phyloP scores from a whole-genome alignment of 2,888 invertebrate genomes.

The Cephus spinipes region DNA sequence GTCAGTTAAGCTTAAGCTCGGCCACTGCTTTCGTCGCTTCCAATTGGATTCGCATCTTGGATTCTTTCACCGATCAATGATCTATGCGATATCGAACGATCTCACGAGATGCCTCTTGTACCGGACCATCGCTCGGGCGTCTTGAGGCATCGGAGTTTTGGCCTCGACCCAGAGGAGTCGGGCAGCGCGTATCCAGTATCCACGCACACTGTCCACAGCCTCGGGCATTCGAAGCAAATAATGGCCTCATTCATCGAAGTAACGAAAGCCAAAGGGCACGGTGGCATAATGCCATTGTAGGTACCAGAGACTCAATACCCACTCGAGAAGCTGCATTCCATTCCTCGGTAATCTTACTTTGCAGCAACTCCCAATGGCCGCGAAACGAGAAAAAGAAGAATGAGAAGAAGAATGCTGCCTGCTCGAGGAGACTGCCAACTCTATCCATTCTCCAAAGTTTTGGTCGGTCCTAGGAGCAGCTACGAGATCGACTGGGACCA shows the following conservation, averaged over 20 bases:
- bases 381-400: neutral
- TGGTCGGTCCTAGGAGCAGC: neutral
- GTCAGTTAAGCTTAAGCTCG: neutral
- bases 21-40: neutral
- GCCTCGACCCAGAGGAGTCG: neutral
- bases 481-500: neutral
- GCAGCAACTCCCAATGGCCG: neutral
- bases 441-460: neutral
- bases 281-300: constrained; percentile 48
- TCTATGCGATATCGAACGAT: neutral
- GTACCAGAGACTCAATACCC: constrained; percentile 42
- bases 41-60: neutral
- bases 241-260: constrained; percentile 49
- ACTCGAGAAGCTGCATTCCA: constrained; percentile 45
- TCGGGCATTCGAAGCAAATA: constrained; percentile 49
- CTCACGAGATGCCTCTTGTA: neutral
- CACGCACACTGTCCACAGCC: constrained; percentile 10
- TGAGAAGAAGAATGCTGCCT: neutral
- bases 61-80: neutral
- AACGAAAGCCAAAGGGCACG: constrained; percentile 40
- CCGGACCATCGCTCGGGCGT: neutral
- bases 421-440: neutral
- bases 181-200: neutral
- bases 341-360: constrained; percentile 36
- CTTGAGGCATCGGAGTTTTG: neutral